These are phyloP conservation scores for Latrodectus elegans DNA, from an alignment of 2,888 invertebrate genomes.

Conservation along the genomic window DNA sequence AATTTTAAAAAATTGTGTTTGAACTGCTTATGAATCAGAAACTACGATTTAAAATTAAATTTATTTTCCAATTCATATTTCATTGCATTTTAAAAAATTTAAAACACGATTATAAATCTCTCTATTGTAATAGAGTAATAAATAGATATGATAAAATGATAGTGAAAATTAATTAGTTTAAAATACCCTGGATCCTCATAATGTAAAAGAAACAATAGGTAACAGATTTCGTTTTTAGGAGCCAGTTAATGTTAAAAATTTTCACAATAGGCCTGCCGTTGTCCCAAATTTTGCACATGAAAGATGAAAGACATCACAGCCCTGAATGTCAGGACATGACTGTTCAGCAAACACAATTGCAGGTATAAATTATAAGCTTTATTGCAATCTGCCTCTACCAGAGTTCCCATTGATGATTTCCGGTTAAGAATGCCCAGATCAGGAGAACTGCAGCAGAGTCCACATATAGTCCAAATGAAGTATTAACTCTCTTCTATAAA, in stretches of 20 bases:
- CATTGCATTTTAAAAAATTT: no score
- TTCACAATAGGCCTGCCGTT: neutral
- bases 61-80: no score
- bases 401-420: neutral
- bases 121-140: no score
- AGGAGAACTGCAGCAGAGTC: neutral
- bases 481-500: neutral
- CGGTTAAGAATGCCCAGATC: neutral
- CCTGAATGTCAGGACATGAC: conserved; percentile 53
- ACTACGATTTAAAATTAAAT: no score
- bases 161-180: no score
- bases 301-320: conserved; percentile 37
- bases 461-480: neutral
- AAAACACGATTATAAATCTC: no score
- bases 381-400: neutral
- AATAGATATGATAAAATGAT: no score
- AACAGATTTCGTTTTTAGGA: no score
- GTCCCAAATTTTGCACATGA: neutral
- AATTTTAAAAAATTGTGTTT: no score
- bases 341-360: conserved; percentile 5
- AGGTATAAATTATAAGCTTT: conserved; percentile 5
- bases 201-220: no score
- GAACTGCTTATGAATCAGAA: no score
- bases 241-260: neutral
- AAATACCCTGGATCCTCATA: no score